phyloP scores from a whole-genome alignment of 2,888 invertebrate genomes.

The Tetragnatha montana region DNA sequence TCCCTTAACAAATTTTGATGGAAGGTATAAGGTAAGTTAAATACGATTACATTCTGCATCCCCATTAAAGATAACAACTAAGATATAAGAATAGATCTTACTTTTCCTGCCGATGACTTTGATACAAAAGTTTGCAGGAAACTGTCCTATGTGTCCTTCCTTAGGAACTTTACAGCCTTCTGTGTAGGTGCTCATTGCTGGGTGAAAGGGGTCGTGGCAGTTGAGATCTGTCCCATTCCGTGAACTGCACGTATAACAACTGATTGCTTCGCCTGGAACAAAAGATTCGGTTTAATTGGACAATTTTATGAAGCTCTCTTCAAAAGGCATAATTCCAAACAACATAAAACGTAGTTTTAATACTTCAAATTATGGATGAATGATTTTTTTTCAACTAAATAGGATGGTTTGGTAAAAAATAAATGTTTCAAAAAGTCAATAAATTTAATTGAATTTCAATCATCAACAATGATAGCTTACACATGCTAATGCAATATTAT shows the following conservation, averaged over 20 bases:
- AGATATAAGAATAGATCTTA: slow-evolving; percentile 73
- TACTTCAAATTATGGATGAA: background rate
- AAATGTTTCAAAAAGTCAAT: too few species aligned
- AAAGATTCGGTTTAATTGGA: background rate
- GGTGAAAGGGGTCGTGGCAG: slow-evolving; percentile 79
- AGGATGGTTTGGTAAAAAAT: too few species aligned
- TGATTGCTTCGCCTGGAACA: slow-evolving; percentile 74
- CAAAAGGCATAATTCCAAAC: background rate
- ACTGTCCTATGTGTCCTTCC: slow-evolving; percentile 77
- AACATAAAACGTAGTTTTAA: background rate
- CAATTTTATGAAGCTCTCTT: background rate
- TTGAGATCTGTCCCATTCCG: slow-evolving; percentile 77
- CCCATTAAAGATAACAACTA: too few species aligned
- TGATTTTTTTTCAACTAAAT: background rate
- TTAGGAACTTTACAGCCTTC: slow-evolving; percentile 78
- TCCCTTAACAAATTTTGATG: too few species aligned
- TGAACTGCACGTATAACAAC: slow-evolving; percentile 79
- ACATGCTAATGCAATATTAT: too few species aligned
- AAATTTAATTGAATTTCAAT: too few species aligned
- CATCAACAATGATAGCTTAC: too few species aligned
- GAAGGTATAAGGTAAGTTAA: too few species aligned
- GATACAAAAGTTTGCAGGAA: slow-evolving; percentile 79
- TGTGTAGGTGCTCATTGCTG: slow-evolving; percentile 76
- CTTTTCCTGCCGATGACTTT: slow-evolving; percentile 79
- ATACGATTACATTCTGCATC: too few species aligned